These are phyloP conservation scores for Caenorhabditis angaria DNA, from an alignment of 2,888 invertebrate species.

Conservation along the genomic window DNA sequence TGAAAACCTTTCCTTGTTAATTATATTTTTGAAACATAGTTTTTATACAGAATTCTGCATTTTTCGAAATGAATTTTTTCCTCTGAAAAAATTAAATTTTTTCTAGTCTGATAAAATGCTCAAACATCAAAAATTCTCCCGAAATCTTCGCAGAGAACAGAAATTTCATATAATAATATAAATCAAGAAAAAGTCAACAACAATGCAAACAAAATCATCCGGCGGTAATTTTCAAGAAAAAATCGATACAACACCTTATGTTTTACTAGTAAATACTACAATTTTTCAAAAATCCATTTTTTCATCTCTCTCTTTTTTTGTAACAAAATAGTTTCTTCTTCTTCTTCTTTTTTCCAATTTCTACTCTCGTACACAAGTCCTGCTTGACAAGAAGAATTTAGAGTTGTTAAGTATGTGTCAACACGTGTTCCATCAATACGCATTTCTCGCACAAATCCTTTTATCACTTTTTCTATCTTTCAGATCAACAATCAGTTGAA, in stretches of 20 bases:
- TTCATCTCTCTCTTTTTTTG: slow-evolving; percentile 3
- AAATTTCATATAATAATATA: neutral
- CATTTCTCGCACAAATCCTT: slow-evolving; percentile 16
- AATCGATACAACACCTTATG: neutral
- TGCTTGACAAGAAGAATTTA: neutral
- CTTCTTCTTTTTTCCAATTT: slow-evolving; percentile 1
- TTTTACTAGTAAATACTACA: slow-evolving; percentile 16
- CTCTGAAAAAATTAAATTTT: too few species aligned
- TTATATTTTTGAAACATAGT: too few species aligned
- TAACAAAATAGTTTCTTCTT: slow-evolving; percentile 6
- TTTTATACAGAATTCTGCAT: too few species aligned
- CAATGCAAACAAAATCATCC: neutral
- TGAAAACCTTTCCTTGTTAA: too few species aligned
- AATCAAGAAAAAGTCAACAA: slow-evolving; percentile 2
- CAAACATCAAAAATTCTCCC: neutral
- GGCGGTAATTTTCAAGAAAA: neutral
- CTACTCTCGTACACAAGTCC: neutral
- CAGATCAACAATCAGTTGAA: slow-evolving; percentile 7
- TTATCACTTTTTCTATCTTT: slow-evolving; percentile 16
- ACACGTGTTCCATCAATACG: slow-evolving; percentile 32
- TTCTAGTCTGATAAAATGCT: neutral
- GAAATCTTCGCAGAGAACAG: neutral
- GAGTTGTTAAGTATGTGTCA: slow-evolving; percentile 46
- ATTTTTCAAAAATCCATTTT: neutral
- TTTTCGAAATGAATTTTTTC: too few species aligned